phyloP scores from a whole-genome alignment of 2,797 vertebrate species.

The Choloepus didactylus region DNA sequence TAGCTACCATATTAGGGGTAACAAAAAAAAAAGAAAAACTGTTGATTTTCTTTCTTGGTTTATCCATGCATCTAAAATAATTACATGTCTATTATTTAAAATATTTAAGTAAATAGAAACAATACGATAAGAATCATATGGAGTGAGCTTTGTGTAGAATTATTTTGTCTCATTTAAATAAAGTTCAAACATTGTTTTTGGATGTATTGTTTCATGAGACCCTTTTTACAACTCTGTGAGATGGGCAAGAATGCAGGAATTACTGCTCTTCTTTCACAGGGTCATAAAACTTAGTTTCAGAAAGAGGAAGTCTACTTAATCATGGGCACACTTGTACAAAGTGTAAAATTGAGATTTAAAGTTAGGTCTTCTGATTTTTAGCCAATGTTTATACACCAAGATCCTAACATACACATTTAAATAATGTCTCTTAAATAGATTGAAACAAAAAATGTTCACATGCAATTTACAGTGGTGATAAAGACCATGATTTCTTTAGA shows the following conservation, averaged over 20 bases:
- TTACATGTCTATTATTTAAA: background rate
- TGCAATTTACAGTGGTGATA: background rate
- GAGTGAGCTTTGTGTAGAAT: background rate
- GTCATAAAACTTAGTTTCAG: background rate
- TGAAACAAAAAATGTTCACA: background rate
- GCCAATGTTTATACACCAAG: background rate
- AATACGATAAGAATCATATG: background rate
- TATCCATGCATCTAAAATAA: background rate
- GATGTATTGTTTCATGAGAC: background rate
- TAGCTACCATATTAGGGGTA: background rate
- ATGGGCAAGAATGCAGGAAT: background rate
- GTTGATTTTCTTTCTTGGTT: background rate
- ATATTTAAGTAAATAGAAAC: background rate
- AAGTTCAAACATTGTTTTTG: background rate
- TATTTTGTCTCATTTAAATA: background rate
- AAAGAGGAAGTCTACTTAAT: background rate
- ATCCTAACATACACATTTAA: background rate
- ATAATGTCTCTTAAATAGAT: background rate
- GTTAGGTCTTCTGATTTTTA: background rate
- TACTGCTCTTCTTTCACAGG: background rate
- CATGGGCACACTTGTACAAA: background rate
- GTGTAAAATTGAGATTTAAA: background rate
- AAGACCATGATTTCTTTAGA: background rate
- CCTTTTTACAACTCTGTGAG: background rate
- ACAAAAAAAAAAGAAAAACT: background rate